Conservation (phyloP, 2,113 vertebrate species). For the Sporophila hypoxantha region DNA sequence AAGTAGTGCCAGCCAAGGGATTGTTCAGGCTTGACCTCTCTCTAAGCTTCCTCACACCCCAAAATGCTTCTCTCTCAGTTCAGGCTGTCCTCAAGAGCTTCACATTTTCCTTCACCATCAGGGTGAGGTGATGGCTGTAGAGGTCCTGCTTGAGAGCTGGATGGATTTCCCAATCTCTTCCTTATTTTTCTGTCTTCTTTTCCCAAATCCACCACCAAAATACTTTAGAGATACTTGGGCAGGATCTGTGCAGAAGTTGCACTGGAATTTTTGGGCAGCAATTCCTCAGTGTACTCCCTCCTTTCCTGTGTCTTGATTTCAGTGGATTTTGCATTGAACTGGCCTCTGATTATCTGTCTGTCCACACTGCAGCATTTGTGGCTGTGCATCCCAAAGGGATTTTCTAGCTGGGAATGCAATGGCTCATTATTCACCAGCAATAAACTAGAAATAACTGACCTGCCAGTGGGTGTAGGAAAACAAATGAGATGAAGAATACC, state of each 20-base stretch:
- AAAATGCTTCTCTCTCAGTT: not conserved
- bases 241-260: not conserved
- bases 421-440: not conserved
- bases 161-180: not conserved
- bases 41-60: not conserved
- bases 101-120: not conserved
- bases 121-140: not conserved
- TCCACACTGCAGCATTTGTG: not conserved
- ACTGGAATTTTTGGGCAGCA: not conserved
- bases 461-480: not conserved
- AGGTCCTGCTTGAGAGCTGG: not conserved
- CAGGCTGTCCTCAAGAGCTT: not conserved
- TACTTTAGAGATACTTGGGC: not conserved
- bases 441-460: not conserved
- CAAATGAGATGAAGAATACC: not conserved
- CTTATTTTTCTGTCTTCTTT: not conserved
- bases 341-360: not conserved
- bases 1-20: not conserved
- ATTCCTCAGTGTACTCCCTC: not conserved
- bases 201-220: not conserved
- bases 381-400: not conserved
- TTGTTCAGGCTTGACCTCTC: not conserved
- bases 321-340: not conserved
- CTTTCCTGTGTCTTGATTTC: not conserved
- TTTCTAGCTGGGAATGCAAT: not conserved